Base-by-base conservation (phyloP, 2,888 invertebrate genomes). In the Agapostemon virescens region DNA sequence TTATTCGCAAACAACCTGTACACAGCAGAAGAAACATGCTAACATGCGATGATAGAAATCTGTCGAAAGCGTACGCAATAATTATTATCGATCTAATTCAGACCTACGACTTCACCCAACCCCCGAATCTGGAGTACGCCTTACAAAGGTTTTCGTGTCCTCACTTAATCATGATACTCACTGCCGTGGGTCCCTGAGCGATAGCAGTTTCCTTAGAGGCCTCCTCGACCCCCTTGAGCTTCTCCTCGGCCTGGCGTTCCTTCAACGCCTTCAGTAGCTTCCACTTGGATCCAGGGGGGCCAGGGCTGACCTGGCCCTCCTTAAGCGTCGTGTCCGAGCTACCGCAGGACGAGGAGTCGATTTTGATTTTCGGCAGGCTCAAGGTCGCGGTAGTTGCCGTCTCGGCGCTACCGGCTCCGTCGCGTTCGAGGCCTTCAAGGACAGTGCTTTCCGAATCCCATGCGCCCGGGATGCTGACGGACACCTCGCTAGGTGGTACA, bases 171-270 rank as follows among this genome's bases (percentile, higher is more conserved):
- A 91, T 90, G 80, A 92, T 92, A 92, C 92, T 92, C 89, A 92
- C 92, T 88, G 90, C 88, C 82, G 91, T 89, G 61, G 90, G 89
- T 86, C 90, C 90, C 85, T 90, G 92, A 82, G 90, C 80, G 77
- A 91, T 85, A 66, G 87, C 74, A 80, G 89, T 89, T 76, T 92
- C 91, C 80, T 91, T 91, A 20, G 90, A 85, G 63, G 92, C 92
- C 72, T 92, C 92, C 85, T 93, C 92, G 75, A 91, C 90, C 79
- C 92, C 92, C 83, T 95, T 95, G 89, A 94, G 95, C 92, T 96
- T 97, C 89, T 98, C 97, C 92, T 98, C 98, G 4, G 97, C 97
- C 93, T 98, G 98, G 81, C 96, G 94, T 89, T 98, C 98, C 91
- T 98, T 98, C 40, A 98, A 93, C 0, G 98, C 97, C 93, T 98